Evolutionary conservation across 2,888 invertebrate species (phyloP).

Genomic region (Uloborus plumipes): DNA sequence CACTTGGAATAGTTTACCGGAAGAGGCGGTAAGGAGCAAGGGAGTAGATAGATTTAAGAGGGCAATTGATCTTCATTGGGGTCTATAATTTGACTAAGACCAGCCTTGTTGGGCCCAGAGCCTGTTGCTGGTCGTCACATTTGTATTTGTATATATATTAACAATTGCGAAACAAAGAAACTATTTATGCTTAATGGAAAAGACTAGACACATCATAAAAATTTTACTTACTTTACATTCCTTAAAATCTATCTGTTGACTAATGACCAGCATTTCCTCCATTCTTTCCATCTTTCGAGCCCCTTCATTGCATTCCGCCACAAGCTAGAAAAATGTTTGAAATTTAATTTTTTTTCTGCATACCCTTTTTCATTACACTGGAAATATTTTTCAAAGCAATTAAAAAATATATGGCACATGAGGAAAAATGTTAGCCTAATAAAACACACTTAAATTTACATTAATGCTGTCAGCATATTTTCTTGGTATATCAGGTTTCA

Average conservation of each 20-base stretch:
- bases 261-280: slow-evolving; percentile 80
- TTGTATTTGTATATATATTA: no score
- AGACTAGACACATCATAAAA: background rate
- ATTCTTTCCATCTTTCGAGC: slow-evolving; percentile 83
- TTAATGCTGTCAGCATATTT: no score
- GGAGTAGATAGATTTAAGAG: no score
- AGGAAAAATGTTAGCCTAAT: no score
- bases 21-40: no score
- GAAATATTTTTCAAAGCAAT: background rate
- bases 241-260: slow-evolving; percentile 61
- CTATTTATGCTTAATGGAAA: background rate
- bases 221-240: slow-evolving; percentile 47
- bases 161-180: background rate
- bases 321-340: slow-evolving; percentile 76
- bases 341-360: background rate
- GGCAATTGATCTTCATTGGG: no score
- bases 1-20: no score
- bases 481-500: no score
- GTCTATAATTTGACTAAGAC: no score
- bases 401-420: background rate
- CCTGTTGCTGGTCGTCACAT: no score
- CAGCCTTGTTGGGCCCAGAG: no score
- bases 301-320: slow-evolving; percentile 93
- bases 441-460: no score
- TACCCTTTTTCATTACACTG: background rate